phyloP scores from a whole-genome alignment of 2,797 vertebrate genomes.

The Holocentrus rufus region DNA sequence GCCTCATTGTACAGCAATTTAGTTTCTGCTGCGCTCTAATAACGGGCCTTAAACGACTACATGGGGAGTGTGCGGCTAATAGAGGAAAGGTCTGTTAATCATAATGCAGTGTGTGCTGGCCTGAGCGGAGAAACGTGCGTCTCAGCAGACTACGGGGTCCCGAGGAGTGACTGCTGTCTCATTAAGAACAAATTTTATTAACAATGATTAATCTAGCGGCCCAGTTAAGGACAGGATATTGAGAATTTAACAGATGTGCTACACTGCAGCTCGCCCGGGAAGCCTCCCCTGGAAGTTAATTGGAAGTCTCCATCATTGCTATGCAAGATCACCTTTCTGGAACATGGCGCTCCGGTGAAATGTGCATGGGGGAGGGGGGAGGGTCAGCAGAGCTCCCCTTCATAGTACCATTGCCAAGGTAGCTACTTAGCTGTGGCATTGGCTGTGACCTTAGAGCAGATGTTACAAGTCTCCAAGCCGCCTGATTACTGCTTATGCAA shows the following conservation, averaged over 20 bases:
- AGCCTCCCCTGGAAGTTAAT: slow-evolving; percentile 66
- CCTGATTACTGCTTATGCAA: too few species aligned
- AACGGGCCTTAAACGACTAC: slow-evolving; percentile 40
- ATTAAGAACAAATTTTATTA: slow-evolving; percentile 71
- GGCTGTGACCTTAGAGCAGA: slow-evolving; percentile 42
- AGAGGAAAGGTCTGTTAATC: slow-evolving; percentile 62
- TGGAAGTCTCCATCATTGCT: slow-evolving; percentile 69
- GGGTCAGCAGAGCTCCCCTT: background rate
- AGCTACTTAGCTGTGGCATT: slow-evolving; percentile 13
- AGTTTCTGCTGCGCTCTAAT: slow-evolving; percentile 56
- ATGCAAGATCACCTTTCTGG: slow-evolving; percentile 52
- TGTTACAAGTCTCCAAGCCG: too few species aligned
- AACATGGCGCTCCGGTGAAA: slow-evolving; percentile 34
- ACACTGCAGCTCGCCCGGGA: slow-evolving; percentile 35
- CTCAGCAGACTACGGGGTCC: slow-evolving; percentile 52
- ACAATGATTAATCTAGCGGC: slow-evolving; percentile 70
- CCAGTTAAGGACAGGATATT: slow-evolving; percentile 50
- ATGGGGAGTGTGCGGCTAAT: slow-evolving; percentile 34
- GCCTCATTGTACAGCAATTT: slow-evolving; percentile 49
- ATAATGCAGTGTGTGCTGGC: slow-evolving; percentile 38
- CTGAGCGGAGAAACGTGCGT: slow-evolving; percentile 32
- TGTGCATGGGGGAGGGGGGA: slow-evolving; percentile 2
- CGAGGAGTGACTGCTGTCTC: slow-evolving; percentile 59
- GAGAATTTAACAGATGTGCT: slow-evolving; percentile 72
- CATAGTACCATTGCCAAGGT: background rate